These are phyloP conservation scores for Coremacera marginata DNA, from an alignment of 2,888 invertebrate genomes.

Conservation along the genomic window DNA sequence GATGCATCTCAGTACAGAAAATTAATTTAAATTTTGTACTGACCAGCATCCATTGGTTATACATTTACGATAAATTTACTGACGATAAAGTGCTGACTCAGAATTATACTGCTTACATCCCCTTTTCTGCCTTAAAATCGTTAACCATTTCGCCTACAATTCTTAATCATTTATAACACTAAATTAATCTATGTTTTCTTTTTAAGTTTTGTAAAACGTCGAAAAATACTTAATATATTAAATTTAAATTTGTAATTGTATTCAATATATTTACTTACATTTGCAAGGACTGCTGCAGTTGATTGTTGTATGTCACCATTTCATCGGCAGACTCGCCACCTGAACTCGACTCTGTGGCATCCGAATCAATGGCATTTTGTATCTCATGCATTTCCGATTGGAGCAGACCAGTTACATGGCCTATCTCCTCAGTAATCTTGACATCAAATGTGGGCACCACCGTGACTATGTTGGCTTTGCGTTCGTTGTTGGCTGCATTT, in stretches of 20 bases:
- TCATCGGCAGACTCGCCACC: constrained; percentile 96
- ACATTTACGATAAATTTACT: too few relatives aligned
- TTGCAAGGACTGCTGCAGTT: constrained; percentile 80
- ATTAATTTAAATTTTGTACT: too few relatives aligned
- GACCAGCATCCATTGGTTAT: too few relatives aligned
- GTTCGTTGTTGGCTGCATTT: not conserved
- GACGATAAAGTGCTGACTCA: too few relatives aligned
- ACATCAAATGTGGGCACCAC: constrained; percentile 69
- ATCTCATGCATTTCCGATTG: constrained; percentile 80
- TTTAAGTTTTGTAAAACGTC: too few relatives aligned
- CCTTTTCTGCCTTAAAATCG: too few relatives aligned
- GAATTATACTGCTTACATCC: too few relatives aligned
- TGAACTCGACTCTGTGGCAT: constrained; percentile 93
- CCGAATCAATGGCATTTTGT: constrained; percentile 86
- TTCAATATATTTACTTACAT: constrained; percentile 79
- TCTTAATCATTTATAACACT: too few relatives aligned
- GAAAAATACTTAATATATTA: not conserved
- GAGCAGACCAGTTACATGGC: constrained; percentile 80
- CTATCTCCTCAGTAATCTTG: constrained; percentile 73
- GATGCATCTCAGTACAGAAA: too few relatives aligned
- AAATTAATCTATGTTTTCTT: too few relatives aligned
- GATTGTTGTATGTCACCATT: constrained; percentile 82
- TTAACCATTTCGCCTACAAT: too few relatives aligned
- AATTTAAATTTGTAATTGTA: too few relatives aligned
- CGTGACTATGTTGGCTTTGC: constrained; percentile 53